Conservation (phyloP, 2,888 invertebrate species). For the Chironomus tentans region DNA sequence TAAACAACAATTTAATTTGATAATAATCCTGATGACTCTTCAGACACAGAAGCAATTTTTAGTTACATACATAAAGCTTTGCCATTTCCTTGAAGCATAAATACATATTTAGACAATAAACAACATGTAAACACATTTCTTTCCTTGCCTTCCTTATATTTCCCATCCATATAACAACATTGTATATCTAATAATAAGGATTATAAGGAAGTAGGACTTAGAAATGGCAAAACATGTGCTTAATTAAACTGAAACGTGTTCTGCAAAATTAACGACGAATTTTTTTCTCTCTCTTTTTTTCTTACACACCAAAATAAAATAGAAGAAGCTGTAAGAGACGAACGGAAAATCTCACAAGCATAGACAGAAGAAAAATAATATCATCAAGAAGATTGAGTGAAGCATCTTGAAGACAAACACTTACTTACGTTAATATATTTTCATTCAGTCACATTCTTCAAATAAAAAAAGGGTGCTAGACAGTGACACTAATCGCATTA, state of each 20-base stretch:
- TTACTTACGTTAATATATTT: no score
- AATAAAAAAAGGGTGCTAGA: background rate
- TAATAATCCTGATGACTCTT: no score
- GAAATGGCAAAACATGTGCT: background rate
- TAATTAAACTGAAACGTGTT: conserved; percentile 10
- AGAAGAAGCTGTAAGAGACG: background rate
- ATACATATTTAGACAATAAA: background rate
- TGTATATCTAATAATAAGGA: background rate
- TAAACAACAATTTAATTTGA: no score
- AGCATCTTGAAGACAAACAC: no score
- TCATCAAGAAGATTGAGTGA: no score
- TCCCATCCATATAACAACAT: background rate
- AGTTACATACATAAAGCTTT: background rate
- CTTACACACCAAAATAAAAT: background rate
- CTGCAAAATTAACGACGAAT: background rate
- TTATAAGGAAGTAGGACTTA: background rate
- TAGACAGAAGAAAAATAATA: no score
- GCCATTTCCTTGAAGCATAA: background rate
- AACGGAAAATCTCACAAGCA: background rate
- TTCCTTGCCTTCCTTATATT: background rate
- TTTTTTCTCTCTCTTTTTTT: background rate
- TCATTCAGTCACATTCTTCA: background rate
- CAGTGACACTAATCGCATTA: background rate
- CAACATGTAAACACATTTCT: background rate
- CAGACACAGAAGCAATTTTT: no score